phyloP scores from a whole-genome alignment of 2,113 vertebrate genomes.

The Rhea americana region DNA sequence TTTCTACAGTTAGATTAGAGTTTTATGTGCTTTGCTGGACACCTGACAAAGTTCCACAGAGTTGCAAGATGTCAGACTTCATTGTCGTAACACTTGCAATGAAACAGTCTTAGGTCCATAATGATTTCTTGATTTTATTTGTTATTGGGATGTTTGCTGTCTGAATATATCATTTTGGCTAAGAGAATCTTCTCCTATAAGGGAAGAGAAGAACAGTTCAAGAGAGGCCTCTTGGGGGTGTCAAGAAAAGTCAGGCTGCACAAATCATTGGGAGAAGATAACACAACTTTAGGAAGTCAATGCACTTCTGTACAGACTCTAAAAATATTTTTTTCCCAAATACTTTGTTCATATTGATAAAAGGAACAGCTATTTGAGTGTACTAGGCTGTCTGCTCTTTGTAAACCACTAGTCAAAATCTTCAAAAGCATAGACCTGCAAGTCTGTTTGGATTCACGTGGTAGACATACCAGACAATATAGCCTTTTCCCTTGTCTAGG shows the following conservation, averaged over 20 bases:
- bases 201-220: neutral
- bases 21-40: neutral
- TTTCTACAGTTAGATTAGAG: neutral
- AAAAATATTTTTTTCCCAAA: neutral
- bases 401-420: conserved; percentile 34
- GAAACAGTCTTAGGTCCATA: neutral
- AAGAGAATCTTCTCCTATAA: neutral
- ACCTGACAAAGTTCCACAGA: neutral
- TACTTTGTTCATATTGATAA: conserved; percentile 13
- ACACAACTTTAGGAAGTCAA: neutral
- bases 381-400: conserved; percentile 24
- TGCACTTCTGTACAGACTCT: neutral
- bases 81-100: neutral
- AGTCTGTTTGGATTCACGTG: conserved; percentile 1
- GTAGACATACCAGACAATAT: neutral
- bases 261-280: neutral
- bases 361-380: conserved; percentile 15
- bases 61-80: neutral
- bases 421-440: conserved; percentile 41
- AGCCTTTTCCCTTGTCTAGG: neutral
- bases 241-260: neutral
- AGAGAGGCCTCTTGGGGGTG: conserved; percentile 24
- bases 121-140: neutral
- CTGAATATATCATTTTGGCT: neutral
- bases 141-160: neutral